Percentiles rank a stretch among this genome's conserved stretches.
Evolutionary conservation across 2,797 vertebrate genomes (phyloP).

Genomic region (Rousettus madagascariensis): DNA sequence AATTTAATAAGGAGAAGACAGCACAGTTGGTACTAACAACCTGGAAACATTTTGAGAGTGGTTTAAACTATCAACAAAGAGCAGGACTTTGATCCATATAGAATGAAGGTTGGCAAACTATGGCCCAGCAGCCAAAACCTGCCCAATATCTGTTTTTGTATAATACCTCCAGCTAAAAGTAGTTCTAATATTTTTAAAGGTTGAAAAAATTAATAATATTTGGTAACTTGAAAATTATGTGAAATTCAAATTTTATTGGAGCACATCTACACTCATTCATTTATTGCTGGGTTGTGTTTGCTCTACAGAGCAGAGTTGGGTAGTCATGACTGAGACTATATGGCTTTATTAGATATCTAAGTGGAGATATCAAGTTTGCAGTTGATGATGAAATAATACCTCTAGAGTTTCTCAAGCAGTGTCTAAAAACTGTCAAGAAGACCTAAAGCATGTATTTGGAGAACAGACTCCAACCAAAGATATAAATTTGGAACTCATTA

Average conservation of each 20-base stretch:
- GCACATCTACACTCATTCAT: neutral
- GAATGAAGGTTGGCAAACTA: neutral
- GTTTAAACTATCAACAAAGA: neutral
- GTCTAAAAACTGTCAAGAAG: neutral
- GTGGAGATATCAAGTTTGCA: neutral
- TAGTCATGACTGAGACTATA: neutral
- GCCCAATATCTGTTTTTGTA: neutral
- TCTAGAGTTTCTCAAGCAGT: neutral
- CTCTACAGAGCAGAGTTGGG: neutral
- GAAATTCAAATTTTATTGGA: neutral
- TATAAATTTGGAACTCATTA: slow-evolving; percentile 3
- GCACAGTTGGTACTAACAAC: neutral
- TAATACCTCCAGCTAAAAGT: neutral
- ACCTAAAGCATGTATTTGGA: neutral
- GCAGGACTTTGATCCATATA: neutral
- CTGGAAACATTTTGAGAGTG: neutral
- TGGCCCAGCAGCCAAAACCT: neutral
- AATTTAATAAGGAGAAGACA: neutral
- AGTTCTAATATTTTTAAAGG: neutral
- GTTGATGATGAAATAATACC: neutral
- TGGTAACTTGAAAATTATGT: neutral
- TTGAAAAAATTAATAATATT: neutral
- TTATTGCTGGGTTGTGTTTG: neutral
- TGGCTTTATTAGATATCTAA: neutral
- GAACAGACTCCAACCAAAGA: neutral